Base-by-base conservation (phyloP, 2,113 vertebrate species). In the Bubo blakistoni region DNA sequence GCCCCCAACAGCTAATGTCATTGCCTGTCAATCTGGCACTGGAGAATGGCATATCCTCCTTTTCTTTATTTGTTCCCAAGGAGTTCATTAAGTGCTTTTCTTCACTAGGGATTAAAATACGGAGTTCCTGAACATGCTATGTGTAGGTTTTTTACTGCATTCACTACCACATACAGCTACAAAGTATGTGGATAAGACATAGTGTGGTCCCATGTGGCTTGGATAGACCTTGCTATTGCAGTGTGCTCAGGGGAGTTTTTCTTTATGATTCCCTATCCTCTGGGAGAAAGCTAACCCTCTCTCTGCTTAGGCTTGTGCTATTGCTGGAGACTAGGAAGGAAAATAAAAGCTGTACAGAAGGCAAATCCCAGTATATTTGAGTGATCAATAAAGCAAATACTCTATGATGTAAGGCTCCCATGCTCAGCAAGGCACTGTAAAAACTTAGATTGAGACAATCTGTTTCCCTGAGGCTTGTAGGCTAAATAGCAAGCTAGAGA, bases 391-490 rank as follows among this genome's bases (percentile, higher is more conserved):
- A 88, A 86, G 67, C 26, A 93, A 92, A 72, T 29, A 36, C 11
- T 47, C 21, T 63, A 22, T 36, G 11, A 34, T 47, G 40, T 51
- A 77, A 84, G 57, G 76, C 51, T 90, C n/a, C 46, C 27, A 16
- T 59, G 55, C 69, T 70, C 63, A 74, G 59, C 76, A 81, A 91
- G 90, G 63, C 42, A 38, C 71, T 47, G 29, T 27, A 58, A 91
- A 92, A 91, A 40, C 54, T 57, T 69, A 22, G n/a, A 70, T 42
- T 55, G 42, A 86, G 67, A 55, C 66, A 88, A 52, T 62, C 46
- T 66, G 71, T 80, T 93, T 91, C 69, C 83, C 59, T 49, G 72
- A 91, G 65, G 63, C 57, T 81, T 88, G 30, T 36, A 74, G 82
- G 72, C 72, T 94, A 86, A 93, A 71, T 17, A 93, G 62, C 32